phyloP scores from a whole-genome alignment of 2,113 vertebrate genomes.

The Ariopsis seemanni region DNA sequence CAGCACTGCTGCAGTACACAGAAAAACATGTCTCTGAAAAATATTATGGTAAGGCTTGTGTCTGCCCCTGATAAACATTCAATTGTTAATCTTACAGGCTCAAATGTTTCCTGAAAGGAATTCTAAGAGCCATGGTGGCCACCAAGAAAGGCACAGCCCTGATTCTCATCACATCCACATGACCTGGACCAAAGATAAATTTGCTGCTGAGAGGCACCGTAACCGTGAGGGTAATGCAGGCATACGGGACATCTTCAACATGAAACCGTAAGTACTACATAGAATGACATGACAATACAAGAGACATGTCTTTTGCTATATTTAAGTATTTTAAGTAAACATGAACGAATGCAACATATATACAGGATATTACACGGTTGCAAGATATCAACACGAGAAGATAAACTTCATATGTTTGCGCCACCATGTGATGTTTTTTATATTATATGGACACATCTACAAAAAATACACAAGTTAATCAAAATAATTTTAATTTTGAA shows the following conservation, averaged over 20 bases:
- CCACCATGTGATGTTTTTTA: no score
- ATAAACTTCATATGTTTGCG: no score
- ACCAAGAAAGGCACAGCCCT: constrained; percentile 60
- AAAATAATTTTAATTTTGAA: no score
- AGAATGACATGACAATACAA: neutral
- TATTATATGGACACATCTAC: no score
- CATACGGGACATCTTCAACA: constrained; percentile 88
- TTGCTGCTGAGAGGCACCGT: constrained; percentile 79
- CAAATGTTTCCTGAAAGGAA: constrained; percentile 91
- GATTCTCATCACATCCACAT: constrained; percentile 83
- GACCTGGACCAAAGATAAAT: constrained; percentile 98
- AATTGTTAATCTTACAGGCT: constrained; percentile 69
- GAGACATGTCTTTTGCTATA: neutral
- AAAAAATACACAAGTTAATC: no score
- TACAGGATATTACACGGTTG: no score
- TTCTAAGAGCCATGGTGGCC: constrained; percentile 75
- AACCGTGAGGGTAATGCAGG: constrained; percentile 74
- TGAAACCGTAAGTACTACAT: constrained; percentile 87
- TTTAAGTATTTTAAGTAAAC: neutral
- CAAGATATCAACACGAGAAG: no score
- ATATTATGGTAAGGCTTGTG: neutral
- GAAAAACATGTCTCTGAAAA: neutral
- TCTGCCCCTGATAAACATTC: neutral
- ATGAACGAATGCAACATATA: neutral
- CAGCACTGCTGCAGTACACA: neutral